These are phyloP conservation scores for Nymphalis io DNA, from an alignment of 1,140 invertebrate genomes.

Conservation along the genomic window DNA sequence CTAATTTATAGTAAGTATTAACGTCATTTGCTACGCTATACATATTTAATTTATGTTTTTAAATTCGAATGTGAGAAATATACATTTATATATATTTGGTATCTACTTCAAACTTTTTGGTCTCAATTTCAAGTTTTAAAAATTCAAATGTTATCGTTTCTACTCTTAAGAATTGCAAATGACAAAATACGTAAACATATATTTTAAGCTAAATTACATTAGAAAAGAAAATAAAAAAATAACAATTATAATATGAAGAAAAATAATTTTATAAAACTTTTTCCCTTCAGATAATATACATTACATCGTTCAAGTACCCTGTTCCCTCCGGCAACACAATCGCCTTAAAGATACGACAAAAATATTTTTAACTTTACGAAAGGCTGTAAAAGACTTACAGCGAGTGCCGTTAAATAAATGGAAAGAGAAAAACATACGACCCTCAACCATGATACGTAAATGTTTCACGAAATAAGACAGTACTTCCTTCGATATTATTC, in stretches of 20 bases:
- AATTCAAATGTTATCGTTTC: background rate
- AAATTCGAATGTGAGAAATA: slow-evolving; percentile 9
- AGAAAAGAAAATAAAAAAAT: background rate
- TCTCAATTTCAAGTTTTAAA: too few species aligned
- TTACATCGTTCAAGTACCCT: slow-evolving; percentile 35
- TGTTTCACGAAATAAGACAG: too few species aligned
- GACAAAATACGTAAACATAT: background rate
- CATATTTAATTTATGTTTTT: background rate
- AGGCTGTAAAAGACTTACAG: background rate
- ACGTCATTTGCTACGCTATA: background rate
- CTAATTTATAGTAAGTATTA: slow-evolving; percentile 6
- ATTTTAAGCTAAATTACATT: background rate
- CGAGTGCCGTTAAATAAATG: background rate
- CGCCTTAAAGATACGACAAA: slow-evolving; percentile 29
- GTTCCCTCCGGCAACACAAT: slow-evolving; percentile 34
- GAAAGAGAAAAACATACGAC: too few species aligned
- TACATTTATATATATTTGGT: slow-evolving; percentile 1
- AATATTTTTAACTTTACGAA: slow-evolving; percentile 5
- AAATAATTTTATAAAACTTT: slow-evolving; percentile 6
- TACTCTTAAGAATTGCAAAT: background rate
- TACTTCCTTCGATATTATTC: too few species aligned
- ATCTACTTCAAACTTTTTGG: slow-evolving; percentile 1
- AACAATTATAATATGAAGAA: background rate
- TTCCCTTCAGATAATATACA: slow-evolving; percentile 1
- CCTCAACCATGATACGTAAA: too few species aligned